Conservation (phyloP, 2,888 invertebrate species). For the Drosophila flavopinicola region DNA sequence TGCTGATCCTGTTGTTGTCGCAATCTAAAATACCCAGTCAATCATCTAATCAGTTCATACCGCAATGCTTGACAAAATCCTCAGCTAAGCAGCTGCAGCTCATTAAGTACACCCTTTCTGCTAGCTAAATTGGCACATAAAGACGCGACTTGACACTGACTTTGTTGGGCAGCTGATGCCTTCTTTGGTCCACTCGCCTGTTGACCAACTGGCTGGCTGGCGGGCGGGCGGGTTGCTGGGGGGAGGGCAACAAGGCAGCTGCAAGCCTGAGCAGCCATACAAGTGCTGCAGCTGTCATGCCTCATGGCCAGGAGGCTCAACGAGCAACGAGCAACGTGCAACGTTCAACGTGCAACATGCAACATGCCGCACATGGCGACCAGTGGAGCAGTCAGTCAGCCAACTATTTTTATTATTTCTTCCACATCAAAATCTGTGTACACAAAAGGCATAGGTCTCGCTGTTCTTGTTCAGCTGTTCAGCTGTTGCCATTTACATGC, state of each 20-base stretch:
- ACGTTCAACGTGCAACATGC: constrained; percentile 1
- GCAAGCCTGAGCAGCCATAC: constrained; percentile 65
- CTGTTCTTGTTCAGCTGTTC: constrained; percentile 32
- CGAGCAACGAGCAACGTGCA: too few relatives aligned
- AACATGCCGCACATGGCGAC: constrained; percentile 46
- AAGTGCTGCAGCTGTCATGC: constrained; percentile 71
- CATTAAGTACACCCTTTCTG: constrained; percentile 7
- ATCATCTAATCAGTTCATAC: constrained; percentile 8
- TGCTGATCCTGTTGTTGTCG: too few relatives aligned
- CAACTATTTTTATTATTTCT: constrained; percentile 67
- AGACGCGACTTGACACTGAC: constrained; percentile 9
- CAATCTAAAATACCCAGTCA: background rate
- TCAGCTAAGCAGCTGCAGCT: constrained; percentile 26
- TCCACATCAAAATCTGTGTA: constrained; percentile 49
- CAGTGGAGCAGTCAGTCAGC: constrained; percentile 24
- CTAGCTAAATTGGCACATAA: constrained; percentile 26
- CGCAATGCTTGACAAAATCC: constrained; percentile 5
- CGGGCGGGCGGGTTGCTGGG: background rate
- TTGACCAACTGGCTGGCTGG: constrained; percentile 17
- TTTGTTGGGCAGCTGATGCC: constrained; percentile 9
- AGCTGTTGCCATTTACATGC: constrained; percentile 58
- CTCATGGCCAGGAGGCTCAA: constrained; percentile 43
- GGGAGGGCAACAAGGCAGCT: constrained; percentile 4
- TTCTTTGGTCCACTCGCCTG: constrained; percentile 11
- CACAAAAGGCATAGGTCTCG: constrained; percentile 7